Conservation (phyloP, 2,797 vertebrate species). For the Craterocephalus amniculus region DNA sequence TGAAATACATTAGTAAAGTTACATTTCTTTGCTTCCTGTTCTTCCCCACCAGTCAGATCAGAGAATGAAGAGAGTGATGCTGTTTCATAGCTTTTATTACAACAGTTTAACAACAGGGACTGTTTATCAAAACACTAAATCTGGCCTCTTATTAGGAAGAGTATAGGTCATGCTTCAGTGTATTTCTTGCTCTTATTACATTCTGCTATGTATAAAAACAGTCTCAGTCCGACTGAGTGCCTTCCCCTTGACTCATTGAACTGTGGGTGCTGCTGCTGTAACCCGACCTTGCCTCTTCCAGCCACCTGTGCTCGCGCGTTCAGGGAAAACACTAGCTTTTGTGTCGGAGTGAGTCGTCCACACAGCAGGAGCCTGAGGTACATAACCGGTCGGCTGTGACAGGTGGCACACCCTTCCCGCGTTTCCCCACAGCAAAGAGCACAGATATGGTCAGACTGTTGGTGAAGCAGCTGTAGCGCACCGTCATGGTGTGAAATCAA, state of each 20-base stretch:
- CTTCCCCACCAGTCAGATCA: conserved; percentile 15
- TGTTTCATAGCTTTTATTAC: conserved; percentile 2
- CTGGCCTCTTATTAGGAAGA: neutral
- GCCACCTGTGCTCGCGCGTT: conserved; percentile 82
- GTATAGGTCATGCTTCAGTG: neutral
- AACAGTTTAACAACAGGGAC: conserved; percentile 5
- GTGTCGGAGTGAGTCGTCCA: conserved; percentile 78
- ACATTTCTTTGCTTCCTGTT: conserved; percentile 3
- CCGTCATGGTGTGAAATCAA: conserved; percentile 8
- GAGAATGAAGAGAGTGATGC: neutral
- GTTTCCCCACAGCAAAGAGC: conserved; percentile 37
- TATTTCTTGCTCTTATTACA: conserved; percentile 3
- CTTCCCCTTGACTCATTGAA: conserved; percentile 57
- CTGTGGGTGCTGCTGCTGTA: conserved; percentile 57
- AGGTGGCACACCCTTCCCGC: conserved; percentile 75
- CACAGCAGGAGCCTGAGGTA: conserved; percentile 73
- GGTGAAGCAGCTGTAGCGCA: conserved; percentile 68
- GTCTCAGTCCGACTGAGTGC: conserved; percentile 22
- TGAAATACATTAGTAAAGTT: neutral
- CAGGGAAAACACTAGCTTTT: conserved; percentile 80
- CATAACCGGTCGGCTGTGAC: conserved; percentile 66
- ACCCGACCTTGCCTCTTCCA: conserved; percentile 69
- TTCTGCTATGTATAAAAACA: neutral
- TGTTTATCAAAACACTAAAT: neutral
- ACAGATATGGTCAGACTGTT: conserved; percentile 30